phyloP scores from a whole-genome alignment of 2,797 vertebrate genomes.

The Gobionotothen gibberifrons region DNA sequence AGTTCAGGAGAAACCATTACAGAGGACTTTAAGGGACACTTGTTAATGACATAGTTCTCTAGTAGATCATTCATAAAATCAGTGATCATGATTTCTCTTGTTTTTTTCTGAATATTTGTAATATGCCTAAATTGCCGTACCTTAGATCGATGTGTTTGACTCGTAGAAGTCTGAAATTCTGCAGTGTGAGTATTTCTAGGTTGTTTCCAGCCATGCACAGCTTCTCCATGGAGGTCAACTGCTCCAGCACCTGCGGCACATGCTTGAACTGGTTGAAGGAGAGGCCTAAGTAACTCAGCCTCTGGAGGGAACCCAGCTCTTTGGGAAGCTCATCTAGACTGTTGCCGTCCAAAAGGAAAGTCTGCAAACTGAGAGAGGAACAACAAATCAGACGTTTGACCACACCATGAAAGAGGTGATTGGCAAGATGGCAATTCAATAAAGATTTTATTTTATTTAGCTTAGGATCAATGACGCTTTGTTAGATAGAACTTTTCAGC shows the following conservation, averaged over 20 bases:
- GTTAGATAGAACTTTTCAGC: not conserved
- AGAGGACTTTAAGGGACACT: not conserved
- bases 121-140: constrained; percentile 69
- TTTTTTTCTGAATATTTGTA: not conserved
- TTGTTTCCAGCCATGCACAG: constrained; percentile 97
- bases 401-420: not conserved
- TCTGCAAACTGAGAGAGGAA: constrained; percentile 89
- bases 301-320: constrained; percentile 90
- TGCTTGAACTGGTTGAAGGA: constrained; percentile 95
- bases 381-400: not conserved
- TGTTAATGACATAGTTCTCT: not conserved
- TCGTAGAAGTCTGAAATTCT: constrained; percentile 89
- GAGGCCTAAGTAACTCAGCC: constrained; percentile 92
- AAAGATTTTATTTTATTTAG: no score
- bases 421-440: not conserved
- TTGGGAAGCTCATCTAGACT: constrained; percentile 90
- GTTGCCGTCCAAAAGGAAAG: constrained; percentile 96
- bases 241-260: constrained; percentile 92
- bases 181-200: constrained; percentile 86
- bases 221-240: constrained; percentile 90
- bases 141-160: constrained; percentile 95
- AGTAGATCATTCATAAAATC: not conserved
- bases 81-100: not conserved
- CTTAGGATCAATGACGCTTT: not conserved
- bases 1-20: constrained; percentile 15